Evolutionary conservation across 2,888 invertebrate genomes (phyloP).

Genomic region (Coecobrya sp.): DNA sequence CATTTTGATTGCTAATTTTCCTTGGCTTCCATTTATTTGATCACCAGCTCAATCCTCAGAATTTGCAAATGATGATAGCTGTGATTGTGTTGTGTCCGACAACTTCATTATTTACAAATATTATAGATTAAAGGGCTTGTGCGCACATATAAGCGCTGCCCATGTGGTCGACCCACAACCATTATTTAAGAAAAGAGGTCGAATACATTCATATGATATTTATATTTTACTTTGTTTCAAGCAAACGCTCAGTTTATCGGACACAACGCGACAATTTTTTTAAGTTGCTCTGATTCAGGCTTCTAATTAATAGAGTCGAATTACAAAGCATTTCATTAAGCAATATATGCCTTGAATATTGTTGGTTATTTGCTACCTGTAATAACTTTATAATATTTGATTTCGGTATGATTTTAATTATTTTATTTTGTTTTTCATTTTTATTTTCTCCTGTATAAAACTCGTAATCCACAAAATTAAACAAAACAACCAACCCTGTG

Average conservation of each 20-base stretch:
- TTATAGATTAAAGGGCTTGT: no score
- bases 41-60: neutral
- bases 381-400: conserved; percentile 16
- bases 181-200: no score
- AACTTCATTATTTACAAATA: neutral
- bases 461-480: conserved; percentile 51
- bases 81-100: conserved; percentile 22
- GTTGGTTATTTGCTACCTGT: neutral
- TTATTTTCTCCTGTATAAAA: conserved; percentile 70
- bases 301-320: conserved; percentile 21
- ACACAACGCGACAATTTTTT: conserved; percentile 17
- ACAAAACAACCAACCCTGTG: conserved; percentile 12
- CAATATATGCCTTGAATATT: conserved; percentile 2
- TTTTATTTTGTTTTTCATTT: conserved; percentile 56
- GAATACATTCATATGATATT: neutral
- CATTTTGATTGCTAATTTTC: neutral
- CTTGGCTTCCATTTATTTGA: neutral
- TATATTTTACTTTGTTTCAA: neutral
- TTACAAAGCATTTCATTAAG: conserved; percentile 8
- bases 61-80: neutral
- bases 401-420: conserved; percentile 41
- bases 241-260: neutral
- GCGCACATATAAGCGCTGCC: no score
- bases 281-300: conserved; percentile 22
- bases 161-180: neutral